Conservation (phyloP, 2,797 vertebrate species). For the Podarcis siculus region DNA sequence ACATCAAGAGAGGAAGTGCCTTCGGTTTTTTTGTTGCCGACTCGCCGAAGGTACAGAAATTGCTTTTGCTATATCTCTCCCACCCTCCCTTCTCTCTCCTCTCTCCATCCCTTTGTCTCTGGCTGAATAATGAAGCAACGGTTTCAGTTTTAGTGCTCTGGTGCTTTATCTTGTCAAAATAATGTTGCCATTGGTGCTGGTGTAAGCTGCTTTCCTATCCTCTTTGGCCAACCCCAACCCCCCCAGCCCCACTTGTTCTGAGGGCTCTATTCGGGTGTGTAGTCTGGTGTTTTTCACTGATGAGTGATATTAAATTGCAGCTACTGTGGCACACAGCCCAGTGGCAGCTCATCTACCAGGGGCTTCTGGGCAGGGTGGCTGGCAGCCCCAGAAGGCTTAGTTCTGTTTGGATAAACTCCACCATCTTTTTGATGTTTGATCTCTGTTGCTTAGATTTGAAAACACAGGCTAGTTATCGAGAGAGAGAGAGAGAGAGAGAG, state of each 20-base stretch:
- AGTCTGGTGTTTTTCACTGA: background rate
- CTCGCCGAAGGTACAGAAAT: background rate
- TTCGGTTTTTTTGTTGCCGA: constrained; percentile 12
- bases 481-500: background rate
- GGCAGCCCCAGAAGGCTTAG: background rate
- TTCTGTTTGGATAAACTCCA: background rate
- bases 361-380: background rate
- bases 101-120: background rate
- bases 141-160: background rate
- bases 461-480: background rate
- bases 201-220: background rate
- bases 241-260: background rate
- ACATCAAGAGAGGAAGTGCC: constrained; percentile 42
- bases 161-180: constrained; percentile 2
- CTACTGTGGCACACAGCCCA: background rate
- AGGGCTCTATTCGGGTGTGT: background rate
- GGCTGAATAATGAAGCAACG: constrained; percentile 1
- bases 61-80: background rate
- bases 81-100: background rate
- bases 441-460: background rate
- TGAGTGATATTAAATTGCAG: background rate
- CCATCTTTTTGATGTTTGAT: background rate
- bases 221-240: background rate
- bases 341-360: background rate
- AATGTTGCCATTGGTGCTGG: background rate